Evolutionary conservation across 2,797 vertebrate species (phyloP), one percentile per base, ranked within the genome.

Genomic region (Silurus aristotelis): DNA sequence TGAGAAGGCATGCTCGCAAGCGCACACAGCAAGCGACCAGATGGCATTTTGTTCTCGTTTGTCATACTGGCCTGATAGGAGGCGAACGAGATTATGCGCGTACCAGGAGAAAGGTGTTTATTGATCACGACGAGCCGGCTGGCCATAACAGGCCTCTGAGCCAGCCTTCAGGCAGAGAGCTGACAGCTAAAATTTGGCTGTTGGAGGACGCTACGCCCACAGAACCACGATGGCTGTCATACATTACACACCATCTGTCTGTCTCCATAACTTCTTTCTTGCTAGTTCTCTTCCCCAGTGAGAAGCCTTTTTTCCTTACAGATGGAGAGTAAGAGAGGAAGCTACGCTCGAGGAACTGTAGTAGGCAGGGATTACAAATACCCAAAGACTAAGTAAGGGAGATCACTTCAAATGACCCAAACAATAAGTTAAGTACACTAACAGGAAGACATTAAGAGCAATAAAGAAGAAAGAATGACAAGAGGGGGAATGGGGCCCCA

Each of bases 11-110:
- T 20, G 20, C 38, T 71, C 17, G 7, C 58, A 25, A 17, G 61
- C 27, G 13, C 73, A 91, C 91, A 93, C 58, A 52, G 72, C 61
- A 88, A 93, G 90, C 91, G 89, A 91, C 93, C 94, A 95, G 94
- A 94, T 94, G 94, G 94, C 92, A 93, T 94, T 95, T 93, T 93
- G 93, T 94, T 92, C 94, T 94, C 91, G 92, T 94, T 94, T 94
- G 94, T 95, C 93, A 94, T 92, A 92, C 91, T 89, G 87, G 87
- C 88, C 90, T 94, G 92, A 94, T 89, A 90, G 91, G 86, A 91
- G 88, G 88, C 68, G 73, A 82, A 79, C 60, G 58, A 27, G 87
- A 90, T 88, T 82, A 86, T 56, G 75, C 46, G 8, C 15, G 79
- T 73, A 82, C n/a, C 83, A 88, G 52, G 73, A 64, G 85, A 87